Evolutionary conservation across 2,797 vertebrate species (phyloP), one percentile per base, ranked within the genome.

Genomic region (Xiphorhynchus erythropygius): DNA sequence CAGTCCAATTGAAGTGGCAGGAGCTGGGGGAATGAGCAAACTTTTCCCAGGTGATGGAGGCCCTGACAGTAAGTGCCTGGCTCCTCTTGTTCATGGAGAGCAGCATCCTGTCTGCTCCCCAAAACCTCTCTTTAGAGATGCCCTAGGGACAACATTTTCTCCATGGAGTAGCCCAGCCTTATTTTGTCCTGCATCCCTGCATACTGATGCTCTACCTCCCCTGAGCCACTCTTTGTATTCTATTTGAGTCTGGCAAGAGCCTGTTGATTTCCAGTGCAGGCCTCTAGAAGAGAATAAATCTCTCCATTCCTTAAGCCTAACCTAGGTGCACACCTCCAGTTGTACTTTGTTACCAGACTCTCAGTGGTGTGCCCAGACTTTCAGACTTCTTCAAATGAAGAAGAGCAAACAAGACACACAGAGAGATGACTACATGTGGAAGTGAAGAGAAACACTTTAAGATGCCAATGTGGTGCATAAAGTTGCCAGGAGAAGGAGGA

Each of bases 1-100:
- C 94, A 97, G 97, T 95, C 96, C 97, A 98, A 98, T 97, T 97
- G 98, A 97, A 96, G 87, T 33, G 46, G 60, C 49, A 88, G 94
- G 85, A 59, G 42, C 19, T 56, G 56, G 23, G 32, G 18, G 27
- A 7, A 85, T 33, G 24, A 81, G 33, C 18, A 10, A 84, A 37
- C 67, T 80, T 42, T 35, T 62, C 70, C 44, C 4, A 5, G 23
- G 16, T 44, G 50, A 63, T 11, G 35, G 42, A 62, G 55, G 35
- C 60, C 30, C 49, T 94, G 86, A 35, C 59, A 94, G 35, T 6
- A 62, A n/a, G 13, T 1, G 1, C 5, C 1, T 35, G 13, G 25
- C 23, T 77, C 6, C 33, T 18, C 6, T 2, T 1, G 55, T 25
- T 37, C 44, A 33, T 1, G 8, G 44, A 32, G 41, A 1, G 9